A percentile compares a stretch with the other conserved stretches of the same genome.
Evolutionary conservation across 2,797 vertebrate genomes (phyloP).

Genomic region (Poecilia picta): DNA sequence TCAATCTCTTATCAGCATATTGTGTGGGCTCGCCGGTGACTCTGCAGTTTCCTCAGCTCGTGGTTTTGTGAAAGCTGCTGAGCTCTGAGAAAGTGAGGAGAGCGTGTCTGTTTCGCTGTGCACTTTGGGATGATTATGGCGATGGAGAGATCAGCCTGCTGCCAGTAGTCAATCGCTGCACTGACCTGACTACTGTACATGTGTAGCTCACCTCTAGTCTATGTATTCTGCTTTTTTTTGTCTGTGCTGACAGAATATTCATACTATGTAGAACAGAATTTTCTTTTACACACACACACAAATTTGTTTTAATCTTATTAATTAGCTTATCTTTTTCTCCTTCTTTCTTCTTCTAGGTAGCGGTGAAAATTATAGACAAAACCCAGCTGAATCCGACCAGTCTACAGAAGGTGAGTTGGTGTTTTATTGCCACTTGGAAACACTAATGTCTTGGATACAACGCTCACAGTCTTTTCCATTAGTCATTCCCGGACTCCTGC

Average conservation of each 20-base stretch:
- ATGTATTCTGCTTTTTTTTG: not conserved
- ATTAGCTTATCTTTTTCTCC: slow-evolving; percentile 8
- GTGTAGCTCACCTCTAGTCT: slow-evolving; percentile 6
- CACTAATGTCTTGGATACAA: slow-evolving; percentile 44
- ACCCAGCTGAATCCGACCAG: slow-evolving; percentile 82
- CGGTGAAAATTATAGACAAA: slow-evolving; percentile 84
- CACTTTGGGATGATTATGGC: slow-evolving; percentile 64
- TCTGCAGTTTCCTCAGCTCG: slow-evolving; percentile 51
- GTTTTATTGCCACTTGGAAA: slow-evolving; percentile 49
- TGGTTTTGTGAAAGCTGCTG: slow-evolving; percentile 63
- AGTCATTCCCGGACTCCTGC: slow-evolving; percentile 42
- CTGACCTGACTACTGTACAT: slow-evolving; percentile 13
- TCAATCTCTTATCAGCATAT: slow-evolving; percentile 49
- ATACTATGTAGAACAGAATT: not conserved
- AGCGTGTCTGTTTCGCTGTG: slow-evolving; percentile 39
- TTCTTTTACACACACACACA: not conserved
- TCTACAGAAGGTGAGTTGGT: slow-evolving; percentile 80
- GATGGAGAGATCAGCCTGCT: slow-evolving; percentile 51
- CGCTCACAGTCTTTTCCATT: slow-evolving; percentile 44
- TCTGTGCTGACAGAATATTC: slow-evolving; percentile 33
- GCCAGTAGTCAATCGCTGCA: slow-evolving; percentile 43
- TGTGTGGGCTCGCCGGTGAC: slow-evolving; percentile 42
- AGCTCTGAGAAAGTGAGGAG: slow-evolving; percentile 55
- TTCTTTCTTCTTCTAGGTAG: slow-evolving; percentile 67
- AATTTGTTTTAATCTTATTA: slow-evolving; percentile 26